Percentiles rank a stretch among this genome's conserved stretches.
Evolutionary conservation across 1,140 invertebrate genomes (phyloP).

Genomic region (Ridgeia piscesae): DNA sequence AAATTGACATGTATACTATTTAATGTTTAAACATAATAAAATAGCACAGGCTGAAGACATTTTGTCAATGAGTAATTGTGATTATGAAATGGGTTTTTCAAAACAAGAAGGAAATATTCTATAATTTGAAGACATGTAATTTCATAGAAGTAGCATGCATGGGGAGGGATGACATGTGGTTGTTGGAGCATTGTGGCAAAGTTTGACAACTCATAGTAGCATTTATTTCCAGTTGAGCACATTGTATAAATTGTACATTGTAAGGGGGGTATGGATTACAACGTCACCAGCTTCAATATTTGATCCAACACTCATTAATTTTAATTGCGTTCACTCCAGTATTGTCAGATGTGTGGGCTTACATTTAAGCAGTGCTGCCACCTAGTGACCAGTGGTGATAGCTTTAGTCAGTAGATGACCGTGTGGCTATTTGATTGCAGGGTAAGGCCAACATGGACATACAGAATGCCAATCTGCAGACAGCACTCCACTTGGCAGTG

Average conservation of each 20-base stretch:
- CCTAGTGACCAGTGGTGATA: neutral
- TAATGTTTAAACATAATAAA: too few relatives aligned
- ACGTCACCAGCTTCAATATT: neutral
- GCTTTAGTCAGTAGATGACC: neutral
- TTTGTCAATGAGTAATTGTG: too few relatives aligned
- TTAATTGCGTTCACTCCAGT: neutral
- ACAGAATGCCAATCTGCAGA: constrained; percentile 93
- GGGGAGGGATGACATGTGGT: too few relatives aligned
- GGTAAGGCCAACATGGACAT: constrained; percentile 91
- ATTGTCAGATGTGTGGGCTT: neutral
- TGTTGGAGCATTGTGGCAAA: neutral
- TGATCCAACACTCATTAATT: neutral
- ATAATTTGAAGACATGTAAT: too few relatives aligned
- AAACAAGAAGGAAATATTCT: too few relatives aligned
- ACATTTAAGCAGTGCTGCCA: neutral
- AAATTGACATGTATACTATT: too few relatives aligned
- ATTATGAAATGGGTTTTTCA: too few relatives aligned
- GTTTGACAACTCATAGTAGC: too few relatives aligned
- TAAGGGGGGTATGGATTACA: neutral
- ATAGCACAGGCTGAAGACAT: too few relatives aligned
- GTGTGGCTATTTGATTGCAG: constrained; percentile 57
- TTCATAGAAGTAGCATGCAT: too few relatives aligned
- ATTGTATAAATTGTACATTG: too few relatives aligned
- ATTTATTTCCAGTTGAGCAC: too few relatives aligned
- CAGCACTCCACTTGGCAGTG: constrained; percentile 90